Evolutionary conservation across 2,797 vertebrate species (phyloP).

Genomic region (Lycodopsis pacificus): DNA sequence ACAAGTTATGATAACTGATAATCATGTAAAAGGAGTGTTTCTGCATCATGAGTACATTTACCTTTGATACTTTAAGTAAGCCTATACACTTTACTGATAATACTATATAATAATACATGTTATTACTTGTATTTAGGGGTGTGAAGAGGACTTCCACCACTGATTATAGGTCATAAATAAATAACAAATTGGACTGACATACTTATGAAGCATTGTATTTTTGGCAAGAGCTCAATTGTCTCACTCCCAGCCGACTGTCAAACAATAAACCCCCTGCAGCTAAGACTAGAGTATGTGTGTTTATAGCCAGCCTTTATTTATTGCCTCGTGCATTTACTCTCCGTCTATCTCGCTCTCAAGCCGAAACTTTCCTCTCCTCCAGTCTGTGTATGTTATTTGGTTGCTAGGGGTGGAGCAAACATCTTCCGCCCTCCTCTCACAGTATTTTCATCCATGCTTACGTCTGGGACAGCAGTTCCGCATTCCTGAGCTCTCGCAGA

Average conservation of each 20-base stretch:
- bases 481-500: slow-evolving; percentile 91
- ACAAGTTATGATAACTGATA: neutral
- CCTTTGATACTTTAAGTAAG: neutral
- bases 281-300: slow-evolving; percentile 16
- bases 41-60: neutral
- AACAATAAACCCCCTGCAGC: slow-evolving; percentile 28
- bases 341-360: neutral
- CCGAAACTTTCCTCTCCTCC: slow-evolving; percentile 68
- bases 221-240: neutral
- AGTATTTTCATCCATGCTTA: slow-evolving; percentile 85
- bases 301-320: slow-evolving; percentile 38
- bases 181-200: neutral
- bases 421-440: slow-evolving; percentile 59
- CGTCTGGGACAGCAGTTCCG: slow-evolving; percentile 91
- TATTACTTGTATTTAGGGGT: neutral
- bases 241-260: neutral
- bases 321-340: slow-evolving; percentile 18
- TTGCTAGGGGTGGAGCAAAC: slow-evolving; percentile 81
- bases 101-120: neutral
- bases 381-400: slow-evolving; percentile 70
- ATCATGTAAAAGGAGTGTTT: neutral
- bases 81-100: neutral
- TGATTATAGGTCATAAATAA: slow-evolving; percentile 11
- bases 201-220: neutral
- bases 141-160: neutral